Conservation (phyloP, 2,888 invertebrate species). For the Eupithecia subumbrata region DNA sequence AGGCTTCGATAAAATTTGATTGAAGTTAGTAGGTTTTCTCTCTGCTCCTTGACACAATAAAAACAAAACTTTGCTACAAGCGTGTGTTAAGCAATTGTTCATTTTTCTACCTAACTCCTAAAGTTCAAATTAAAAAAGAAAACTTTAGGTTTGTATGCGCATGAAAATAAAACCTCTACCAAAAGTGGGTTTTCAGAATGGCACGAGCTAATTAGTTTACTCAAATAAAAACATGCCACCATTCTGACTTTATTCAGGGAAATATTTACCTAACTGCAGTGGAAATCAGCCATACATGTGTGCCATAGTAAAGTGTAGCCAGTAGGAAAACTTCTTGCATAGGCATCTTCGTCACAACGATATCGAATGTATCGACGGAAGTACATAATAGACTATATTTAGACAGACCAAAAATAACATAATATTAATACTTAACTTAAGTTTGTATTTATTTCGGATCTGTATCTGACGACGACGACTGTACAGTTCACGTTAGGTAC, state of each 20-base stretch:
- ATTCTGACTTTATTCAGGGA: conserved; percentile 23
- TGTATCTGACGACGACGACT: too few species aligned
- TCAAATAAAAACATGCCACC: conserved; percentile 12
- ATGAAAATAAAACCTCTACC: conserved; percentile 21
- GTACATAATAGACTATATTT: too few species aligned
- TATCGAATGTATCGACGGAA: too few species aligned
- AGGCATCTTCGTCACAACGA: not conserved
- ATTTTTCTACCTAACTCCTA: not conserved
- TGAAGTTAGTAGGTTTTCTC: too few species aligned
- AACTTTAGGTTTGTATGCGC: not conserved
- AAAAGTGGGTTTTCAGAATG: not conserved
- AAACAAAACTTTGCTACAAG: not conserved
- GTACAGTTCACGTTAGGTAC: too few species aligned
- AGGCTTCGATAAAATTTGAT: too few species aligned
- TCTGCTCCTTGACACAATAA: not conserved
- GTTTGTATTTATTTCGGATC: too few species aligned
- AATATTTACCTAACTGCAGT: conserved; percentile 33
- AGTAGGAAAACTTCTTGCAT: not conserved
- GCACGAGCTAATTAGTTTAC: conserved; percentile 1
- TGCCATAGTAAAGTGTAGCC: conserved; percentile 15
- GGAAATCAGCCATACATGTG: conserved; percentile 27
- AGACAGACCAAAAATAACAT: too few species aligned
- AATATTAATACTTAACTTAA: too few species aligned
- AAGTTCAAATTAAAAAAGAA: not conserved
- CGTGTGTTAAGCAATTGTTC: not conserved